Base-by-base conservation (phyloP, 2,113 vertebrate genomes). In the Ciconia boyciana region DNA sequence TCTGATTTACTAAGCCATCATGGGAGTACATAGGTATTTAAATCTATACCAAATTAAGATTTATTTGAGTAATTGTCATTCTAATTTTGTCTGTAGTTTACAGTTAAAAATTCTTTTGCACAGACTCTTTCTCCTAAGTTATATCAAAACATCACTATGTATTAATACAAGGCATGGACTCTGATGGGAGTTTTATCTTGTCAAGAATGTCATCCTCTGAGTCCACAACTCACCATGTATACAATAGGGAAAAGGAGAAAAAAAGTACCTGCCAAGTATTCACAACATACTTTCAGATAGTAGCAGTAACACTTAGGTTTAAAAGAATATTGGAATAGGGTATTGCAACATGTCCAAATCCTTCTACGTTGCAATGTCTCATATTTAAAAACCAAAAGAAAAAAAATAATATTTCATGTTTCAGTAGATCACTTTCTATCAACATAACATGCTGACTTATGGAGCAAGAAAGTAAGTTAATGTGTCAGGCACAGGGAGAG, bases 241-340 rank as follows among this genome's bases (percentile, higher is more conserved):
- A 68, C 62, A 74, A 83, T 9, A 72, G 79, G 79, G 52, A 82
- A 84, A 81, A 81, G 26, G 49, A 61, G 60, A 20, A 80, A 71
- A 51, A 65, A 89, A 43, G 8, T 32, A 74, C 44, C 90, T 96
- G 92, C 83, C 96, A 97, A 88, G 49, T 76, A 61, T 96, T 92
- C 89, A 94, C 48, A 89, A 78, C 49, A 15, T 94, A 91, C 90
- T 97, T 94, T 96, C 93, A 90, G 80, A 93, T 24, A 94, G 93
- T 64, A 87, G 31, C 52, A 82, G 72, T 84, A 97, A 95, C 90
- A 95, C 48, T 86, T 94, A 87, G 48, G 65, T 87, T 93, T 90
- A 74, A 89, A 95, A 90, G 93, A 83, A 61, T 87, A 78, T 74
- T 81, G 71, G 80, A 96, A 94, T n/a, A 41, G 62, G 41, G 34